These are phyloP conservation scores for Lepilemur ruficaudatus DNA, from an alignment of 2,797 vertebrate genomes.

Conservation along the genomic window DNA sequence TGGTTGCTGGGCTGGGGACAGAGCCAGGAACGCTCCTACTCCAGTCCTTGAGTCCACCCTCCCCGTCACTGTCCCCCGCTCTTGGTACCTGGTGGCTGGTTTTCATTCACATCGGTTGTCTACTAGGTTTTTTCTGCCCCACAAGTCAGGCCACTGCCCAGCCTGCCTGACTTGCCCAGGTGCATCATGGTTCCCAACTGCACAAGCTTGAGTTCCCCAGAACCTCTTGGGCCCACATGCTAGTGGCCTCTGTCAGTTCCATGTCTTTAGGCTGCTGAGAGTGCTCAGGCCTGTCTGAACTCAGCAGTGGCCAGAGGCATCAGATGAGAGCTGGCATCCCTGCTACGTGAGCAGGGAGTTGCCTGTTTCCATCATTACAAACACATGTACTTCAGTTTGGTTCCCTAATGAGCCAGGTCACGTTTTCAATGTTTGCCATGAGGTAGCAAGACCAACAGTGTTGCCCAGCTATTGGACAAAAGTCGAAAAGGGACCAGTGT, in stretches of 20 bases:
- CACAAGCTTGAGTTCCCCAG: background rate
- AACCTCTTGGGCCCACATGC: no score
- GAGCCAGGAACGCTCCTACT: background rate
- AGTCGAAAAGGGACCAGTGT: background rate
- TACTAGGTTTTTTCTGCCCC: background rate
- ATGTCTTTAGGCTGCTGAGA: accelerated
- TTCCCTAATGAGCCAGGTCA: background rate
- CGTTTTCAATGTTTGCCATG: background rate
- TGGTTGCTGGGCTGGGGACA: background rate
- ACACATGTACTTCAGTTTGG: background rate
- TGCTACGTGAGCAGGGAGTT: accelerated
- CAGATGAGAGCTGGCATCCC: accelerated
- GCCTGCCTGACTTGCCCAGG: background rate
- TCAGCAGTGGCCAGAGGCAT: background rate
- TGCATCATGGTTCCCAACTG: accelerated
- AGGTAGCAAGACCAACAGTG: background rate
- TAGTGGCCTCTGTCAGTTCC: background rate
- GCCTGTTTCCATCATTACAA: accelerated
- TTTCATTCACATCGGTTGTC: background rate
- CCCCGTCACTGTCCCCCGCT: background rate
- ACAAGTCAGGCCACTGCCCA: background rate
- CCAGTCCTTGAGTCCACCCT: background rate
- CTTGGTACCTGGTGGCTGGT: background rate
- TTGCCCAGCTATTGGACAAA: background rate
- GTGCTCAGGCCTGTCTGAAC: background rate